Base-by-base conservation (phyloP, 2,888 invertebrate species). In the Ormyrus rosae region DNA sequence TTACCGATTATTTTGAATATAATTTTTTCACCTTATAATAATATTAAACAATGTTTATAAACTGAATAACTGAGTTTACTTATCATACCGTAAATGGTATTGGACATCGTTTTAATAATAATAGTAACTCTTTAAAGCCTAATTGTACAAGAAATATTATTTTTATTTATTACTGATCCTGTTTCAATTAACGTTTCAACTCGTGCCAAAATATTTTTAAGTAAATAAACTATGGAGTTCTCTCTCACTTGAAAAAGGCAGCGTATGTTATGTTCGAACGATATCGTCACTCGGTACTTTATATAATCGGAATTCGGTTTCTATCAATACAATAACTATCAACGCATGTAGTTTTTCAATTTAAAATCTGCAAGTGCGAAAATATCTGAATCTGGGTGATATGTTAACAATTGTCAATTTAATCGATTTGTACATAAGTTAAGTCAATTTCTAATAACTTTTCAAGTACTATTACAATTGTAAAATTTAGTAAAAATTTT, bases 201-300 rank as follows among this genome's bases (percentile, higher is more conserved):
- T 80, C 50, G 61, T 75, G 72, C 72, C 72, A 69, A 58, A 72
- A 72, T 69, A 64, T 72, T 48, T 53, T 72, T 19, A 55, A 73
- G 65, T 51, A 73, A 72, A 61, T 51, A 6, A 64, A 77, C 69
- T 80, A 72, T 61, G 53, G 50, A 64, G 55, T 73, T 74, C 19
- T 58, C 53, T 72, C 13, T 75, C 53, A 46, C 45, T 71, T 61
- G 71, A 69, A 78, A 81, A 79, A 83, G 82, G 82, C 82, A 83
- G 80, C 82, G 75, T 72, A 77, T 45, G 76, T 80, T 83, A 78
- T 60, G 76, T 73, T 69, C n/a, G 60, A 82, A 82, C 56, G 58
- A 79, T 79, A 74, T 81, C 75, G 64, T 77, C 61, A 65, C 13
- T 81, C 75, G 46, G 56, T 77, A 58, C 67, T 76, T 61, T 51